phyloP scores from a whole-genome alignment of 2,888 invertebrate species.

The Apamea epomidion region DNA sequence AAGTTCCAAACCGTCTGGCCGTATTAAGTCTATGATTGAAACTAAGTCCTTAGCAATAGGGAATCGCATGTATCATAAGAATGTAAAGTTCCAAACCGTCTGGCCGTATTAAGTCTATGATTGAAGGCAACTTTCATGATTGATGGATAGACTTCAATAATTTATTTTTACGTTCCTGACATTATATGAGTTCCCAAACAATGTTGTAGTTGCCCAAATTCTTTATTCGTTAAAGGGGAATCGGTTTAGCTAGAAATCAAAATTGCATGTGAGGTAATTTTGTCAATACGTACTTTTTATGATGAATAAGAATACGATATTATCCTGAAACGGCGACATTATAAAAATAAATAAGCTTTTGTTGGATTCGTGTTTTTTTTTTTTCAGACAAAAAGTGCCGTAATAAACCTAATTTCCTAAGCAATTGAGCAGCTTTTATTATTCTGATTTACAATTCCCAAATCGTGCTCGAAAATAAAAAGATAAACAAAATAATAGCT shows the following conservation, averaged over 20 bases:
- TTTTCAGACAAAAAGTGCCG: not conserved
- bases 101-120: slow-evolving; percentile 54
- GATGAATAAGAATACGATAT: slow-evolving; percentile 43
- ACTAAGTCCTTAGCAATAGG: not conserved
- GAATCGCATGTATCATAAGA: slow-evolving; percentile 21
- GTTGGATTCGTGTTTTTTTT: slow-evolving; percentile 20
- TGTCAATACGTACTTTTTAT: slow-evolving; percentile 57
- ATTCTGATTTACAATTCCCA: slow-evolving; percentile 25
- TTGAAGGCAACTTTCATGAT: slow-evolving; percentile 65
- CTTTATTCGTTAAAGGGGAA: slow-evolving; percentile 43
- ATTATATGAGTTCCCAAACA: slow-evolving; percentile 55
- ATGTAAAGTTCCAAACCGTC: slow-evolving; percentile 37
- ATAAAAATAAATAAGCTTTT: slow-evolving; percentile 41
- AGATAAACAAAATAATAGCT: slow-evolving; percentile 47
- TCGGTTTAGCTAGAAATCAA: slow-evolving; percentile 53
- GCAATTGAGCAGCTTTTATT: slow-evolving; percentile 31
- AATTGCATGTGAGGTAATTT: slow-evolving; percentile 61
- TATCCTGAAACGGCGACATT: slow-evolving; percentile 32
- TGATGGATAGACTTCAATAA: slow-evolving; percentile 67
- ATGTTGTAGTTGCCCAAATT: slow-evolving; percentile 52
- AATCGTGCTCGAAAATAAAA: slow-evolving; percentile 50
- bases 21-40: too few species aligned
- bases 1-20: slow-evolving; percentile 43
- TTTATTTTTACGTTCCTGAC: slow-evolving; percentile 63
- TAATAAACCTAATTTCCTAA: slow-evolving; percentile 25